Evolutionary conservation across 2,888 invertebrate genomes (phyloP), one percentile per base, ranked within the genome.

Genomic region (Saturnia pavonia): DNA sequence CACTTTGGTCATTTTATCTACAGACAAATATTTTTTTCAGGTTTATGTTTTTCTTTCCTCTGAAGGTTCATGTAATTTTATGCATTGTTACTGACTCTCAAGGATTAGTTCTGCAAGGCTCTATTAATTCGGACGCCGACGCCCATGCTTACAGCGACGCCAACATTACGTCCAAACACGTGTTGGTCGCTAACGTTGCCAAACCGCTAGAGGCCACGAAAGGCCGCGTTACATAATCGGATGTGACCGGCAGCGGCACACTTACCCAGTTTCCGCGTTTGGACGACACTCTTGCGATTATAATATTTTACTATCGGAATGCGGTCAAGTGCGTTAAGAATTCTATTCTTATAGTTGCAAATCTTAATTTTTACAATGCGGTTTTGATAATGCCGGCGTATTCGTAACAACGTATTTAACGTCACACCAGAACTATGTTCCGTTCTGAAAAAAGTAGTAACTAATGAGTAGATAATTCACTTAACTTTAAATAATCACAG

Each of bases 281-380:
- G 78, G 75, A 1, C 48, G 72, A 51, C 73, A 69, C 71, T 70
- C 69, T 71, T 68, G 42, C 65, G 42, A 42, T 63, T 71, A 34
- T 40, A 63, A 69, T 69, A 54, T 63, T 48, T 45, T 51, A 14
- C 9, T 16, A 51, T 63, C 43, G 69, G 67, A 70, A 72, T 70
- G 71, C 75, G 78, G 76, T 77, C 78, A 78, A 78, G 77, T 77
- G 78, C 75, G 74, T 27, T n/a, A 19, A 22, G 34, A 70, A 67
- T 22, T 67, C 48, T 48, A 48, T 54, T 11, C 54, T n/a, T 70
- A 63, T 72, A 71, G 73, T 68, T 72, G 67, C 60, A 70, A 51
- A 22, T 51, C 42, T 42, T 9, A 2, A 27, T 27, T 66, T 42
- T 27, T 51, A 16, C 66, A 66, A 42, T 42, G 25, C 34, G 34